These are phyloP conservation scores for Brachionus manjavacas DNA, from an alignment of 1,140 invertebrate species.

Conservation along the genomic window DNA sequence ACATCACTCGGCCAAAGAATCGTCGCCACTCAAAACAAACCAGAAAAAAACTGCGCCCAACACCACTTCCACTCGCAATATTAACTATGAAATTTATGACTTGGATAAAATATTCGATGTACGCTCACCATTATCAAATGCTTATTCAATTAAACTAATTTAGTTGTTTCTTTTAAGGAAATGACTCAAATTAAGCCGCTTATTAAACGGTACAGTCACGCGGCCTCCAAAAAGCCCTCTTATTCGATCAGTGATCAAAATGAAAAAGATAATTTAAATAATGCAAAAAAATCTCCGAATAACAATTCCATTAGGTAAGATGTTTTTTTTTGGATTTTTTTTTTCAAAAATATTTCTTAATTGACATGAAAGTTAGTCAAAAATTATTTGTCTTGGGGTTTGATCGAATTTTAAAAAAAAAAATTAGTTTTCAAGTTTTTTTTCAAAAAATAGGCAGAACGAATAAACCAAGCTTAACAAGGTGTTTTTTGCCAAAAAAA, in stretches of 20 bases:
- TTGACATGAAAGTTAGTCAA: too few species aligned
- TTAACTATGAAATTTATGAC: neutral
- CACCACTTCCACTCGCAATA: neutral
- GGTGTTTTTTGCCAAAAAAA: too few species aligned
- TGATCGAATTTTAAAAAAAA: too few species aligned
- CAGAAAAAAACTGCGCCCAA: neutral
- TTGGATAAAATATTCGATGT: constrained; percentile 7
- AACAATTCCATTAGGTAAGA: neutral
- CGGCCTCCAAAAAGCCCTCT: neutral
- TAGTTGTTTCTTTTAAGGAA: neutral
- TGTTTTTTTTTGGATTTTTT: neutral
- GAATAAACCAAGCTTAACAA: too few species aligned
- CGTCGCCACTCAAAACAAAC: neutral
- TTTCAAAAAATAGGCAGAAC: too few species aligned
- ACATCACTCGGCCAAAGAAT: neutral
- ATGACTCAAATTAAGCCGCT: constrained; percentile 14
- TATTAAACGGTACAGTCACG: neutral
- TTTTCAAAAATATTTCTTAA: neutral
- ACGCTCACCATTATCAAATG: neutral
- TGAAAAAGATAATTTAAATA: neutral
- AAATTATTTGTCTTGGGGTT: too few species aligned
- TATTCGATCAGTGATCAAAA: neutral
- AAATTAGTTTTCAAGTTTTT: too few species aligned
- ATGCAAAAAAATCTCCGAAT: constrained; percentile 15
- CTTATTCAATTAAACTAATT: neutral